Conservation (phyloP, 2,113 vertebrate genomes). For the Hyla sarda region DNA sequence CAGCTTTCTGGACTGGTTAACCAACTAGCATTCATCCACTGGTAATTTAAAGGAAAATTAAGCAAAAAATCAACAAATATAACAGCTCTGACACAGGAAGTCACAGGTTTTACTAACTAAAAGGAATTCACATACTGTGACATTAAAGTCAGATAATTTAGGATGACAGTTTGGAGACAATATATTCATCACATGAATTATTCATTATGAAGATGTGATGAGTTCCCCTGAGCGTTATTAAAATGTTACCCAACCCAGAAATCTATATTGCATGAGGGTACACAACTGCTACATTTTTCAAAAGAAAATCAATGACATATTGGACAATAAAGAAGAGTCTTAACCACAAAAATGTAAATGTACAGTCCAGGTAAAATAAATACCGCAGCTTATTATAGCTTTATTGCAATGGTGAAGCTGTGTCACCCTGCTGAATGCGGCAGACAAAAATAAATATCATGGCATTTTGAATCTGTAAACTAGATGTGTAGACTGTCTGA, state of each 20-base stretch:
- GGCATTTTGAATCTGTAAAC: conserved; percentile 37
- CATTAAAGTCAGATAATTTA: conserved; percentile 65
- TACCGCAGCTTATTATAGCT: conserved; percentile 8
- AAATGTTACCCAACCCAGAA: conserved; percentile 70
- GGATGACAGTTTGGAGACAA: conserved; percentile 67
- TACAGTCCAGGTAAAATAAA: conserved; percentile 18
- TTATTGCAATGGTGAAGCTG: neutral
- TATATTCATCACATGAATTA: conserved; percentile 77
- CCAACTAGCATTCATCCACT: neutral
- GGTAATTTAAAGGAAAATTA: conserved; percentile 24
- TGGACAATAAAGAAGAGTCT: neutral
- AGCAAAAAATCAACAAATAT: conserved; percentile 44
- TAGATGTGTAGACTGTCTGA: conserved; percentile 34
- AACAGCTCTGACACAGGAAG: conserved; percentile 32
- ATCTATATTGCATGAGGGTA: conserved; percentile 55
- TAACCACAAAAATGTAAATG: conserved; percentile 29
- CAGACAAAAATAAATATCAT: conserved; percentile 31
- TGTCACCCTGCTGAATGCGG: neutral
- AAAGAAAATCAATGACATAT: conserved; percentile 4
- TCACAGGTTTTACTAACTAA: conserved; percentile 51
- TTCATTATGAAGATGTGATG: conserved; percentile 75
- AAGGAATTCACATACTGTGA: conserved; percentile 54
- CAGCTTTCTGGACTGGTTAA: neutral
- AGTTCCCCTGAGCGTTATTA: conserved; percentile 72
- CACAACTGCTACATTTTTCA: conserved; percentile 16